Percentiles rank a stretch among this genome's conserved stretches.
Conservation (phyloP, 2,888 invertebrate species). For the Plemyria rubiginata region DNA sequence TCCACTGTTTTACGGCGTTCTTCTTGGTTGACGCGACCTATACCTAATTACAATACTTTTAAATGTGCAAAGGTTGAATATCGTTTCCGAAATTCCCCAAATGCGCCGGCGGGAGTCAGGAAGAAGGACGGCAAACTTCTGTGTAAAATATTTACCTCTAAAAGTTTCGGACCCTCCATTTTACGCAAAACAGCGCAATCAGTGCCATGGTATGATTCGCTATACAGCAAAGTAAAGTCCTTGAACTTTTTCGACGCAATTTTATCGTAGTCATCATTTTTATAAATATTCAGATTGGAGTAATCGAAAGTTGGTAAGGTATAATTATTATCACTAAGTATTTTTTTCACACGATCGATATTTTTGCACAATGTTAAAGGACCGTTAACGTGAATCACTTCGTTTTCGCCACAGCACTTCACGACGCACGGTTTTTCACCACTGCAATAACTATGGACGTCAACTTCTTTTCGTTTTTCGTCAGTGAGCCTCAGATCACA, state of each 20-base stretch:
- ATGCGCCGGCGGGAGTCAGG: too few relatives aligned
- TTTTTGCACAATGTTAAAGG: background rate
- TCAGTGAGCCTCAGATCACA: conserved; percentile 12
- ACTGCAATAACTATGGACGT: conserved; percentile 8
- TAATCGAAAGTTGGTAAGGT: background rate
- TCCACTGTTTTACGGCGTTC: too few relatives aligned
- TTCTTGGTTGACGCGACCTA: too few relatives aligned
- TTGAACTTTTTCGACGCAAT: conserved; percentile 14
- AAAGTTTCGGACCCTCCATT: background rate
- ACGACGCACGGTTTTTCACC: conserved; percentile 20
- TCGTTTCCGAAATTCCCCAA: too few relatives aligned
- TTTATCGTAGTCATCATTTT: conserved; percentile 12
- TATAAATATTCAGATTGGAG: conserved; percentile 11
- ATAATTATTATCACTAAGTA: background rate
- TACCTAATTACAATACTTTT: too few relatives aligned
- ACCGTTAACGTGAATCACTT: conserved; percentile 1
- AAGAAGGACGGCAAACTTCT: too few relatives aligned
- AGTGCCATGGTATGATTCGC: background rate
- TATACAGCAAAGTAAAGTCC: conserved; percentile 12
- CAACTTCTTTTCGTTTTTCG: conserved; percentile 2
- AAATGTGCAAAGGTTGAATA: too few relatives aligned
- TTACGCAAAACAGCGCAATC: background rate
- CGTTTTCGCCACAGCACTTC: conserved; percentile 31
- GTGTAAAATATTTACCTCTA: conserved; percentile 20
- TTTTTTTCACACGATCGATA: background rate